phyloP scores from a whole-genome alignment of 2,797 vertebrate species.

The Helostoma temminkii region DNA sequence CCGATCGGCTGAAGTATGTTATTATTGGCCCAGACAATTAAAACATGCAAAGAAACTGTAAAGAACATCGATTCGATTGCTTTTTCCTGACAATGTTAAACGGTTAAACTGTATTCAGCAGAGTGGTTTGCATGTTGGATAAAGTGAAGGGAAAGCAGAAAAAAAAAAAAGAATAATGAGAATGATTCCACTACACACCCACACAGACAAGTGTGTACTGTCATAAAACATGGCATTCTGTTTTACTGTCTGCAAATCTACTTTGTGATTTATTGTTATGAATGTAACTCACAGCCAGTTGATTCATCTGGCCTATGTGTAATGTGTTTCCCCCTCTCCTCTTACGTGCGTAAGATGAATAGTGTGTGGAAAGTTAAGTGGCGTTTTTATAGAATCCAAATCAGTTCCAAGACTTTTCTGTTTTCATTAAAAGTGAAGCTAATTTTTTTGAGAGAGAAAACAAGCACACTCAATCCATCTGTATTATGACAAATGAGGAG shows the following conservation, averaged over 20 bases:
- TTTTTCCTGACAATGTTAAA: too few relatives aligned
- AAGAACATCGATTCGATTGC: too few relatives aligned
- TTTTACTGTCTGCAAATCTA: conserved; percentile 68
- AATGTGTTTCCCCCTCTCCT: conserved; percentile 50
- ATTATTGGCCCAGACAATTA: too few relatives aligned
- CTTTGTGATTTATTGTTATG: conserved; percentile 60
- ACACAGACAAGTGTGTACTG: conserved; percentile 30
- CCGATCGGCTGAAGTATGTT: too few relatives aligned
- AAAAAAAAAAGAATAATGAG: conserved; percentile 35
- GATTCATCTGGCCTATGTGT: conserved; percentile 47
- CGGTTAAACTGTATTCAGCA: conserved; percentile 15
- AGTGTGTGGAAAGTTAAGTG: conserved; percentile 43
- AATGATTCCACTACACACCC: conserved; percentile 18
- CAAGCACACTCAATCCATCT: conserved; percentile 45
- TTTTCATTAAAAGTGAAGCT: conserved; percentile 62
- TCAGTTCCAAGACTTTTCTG: conserved; percentile 68
- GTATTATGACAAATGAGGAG: conserved; percentile 51
- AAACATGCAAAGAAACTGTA: too few relatives aligned
- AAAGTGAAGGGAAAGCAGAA: conserved; percentile 37
- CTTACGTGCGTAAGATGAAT: conserved; percentile 34
- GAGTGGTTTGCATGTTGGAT: conserved; percentile 27
- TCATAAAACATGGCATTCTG: conserved; percentile 51
- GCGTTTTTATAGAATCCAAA: conserved; percentile 67
- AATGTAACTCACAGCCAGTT: conserved; percentile 39
- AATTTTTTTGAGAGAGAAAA: conserved; percentile 46